These are phyloP conservation scores for Leptodactylus fuscus DNA, from an alignment of 2,113 vertebrate genomes.

Conservation along the genomic window DNA sequence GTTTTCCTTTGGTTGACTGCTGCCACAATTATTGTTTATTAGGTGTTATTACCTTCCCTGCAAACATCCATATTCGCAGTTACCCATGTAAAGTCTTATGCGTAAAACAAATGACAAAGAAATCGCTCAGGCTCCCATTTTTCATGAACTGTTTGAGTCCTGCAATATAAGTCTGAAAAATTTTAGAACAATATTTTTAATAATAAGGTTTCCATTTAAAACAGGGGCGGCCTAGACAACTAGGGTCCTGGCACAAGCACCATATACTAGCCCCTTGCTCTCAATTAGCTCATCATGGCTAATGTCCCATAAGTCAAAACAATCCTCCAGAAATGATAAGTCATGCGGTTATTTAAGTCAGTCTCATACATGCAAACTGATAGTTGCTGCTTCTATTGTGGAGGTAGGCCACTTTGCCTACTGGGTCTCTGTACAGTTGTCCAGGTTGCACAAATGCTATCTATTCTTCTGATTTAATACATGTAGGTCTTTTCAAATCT, in stretches of 20 bases:
- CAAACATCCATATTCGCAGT: conserved; percentile 2
- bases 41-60: conserved; percentile 1
- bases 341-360: background rate
- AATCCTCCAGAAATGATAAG: too few relatives aligned
- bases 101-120: conserved; percentile 3
- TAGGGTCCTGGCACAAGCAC: background rate
- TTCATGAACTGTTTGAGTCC: background rate
- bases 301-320: too few relatives aligned
- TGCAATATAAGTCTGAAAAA: background rate
- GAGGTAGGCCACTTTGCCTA: background rate
- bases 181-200: background rate
- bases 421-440: too few relatives aligned
- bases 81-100: background rate
- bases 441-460: too few relatives aligned
- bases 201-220: background rate
- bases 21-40: conserved; percentile 18
- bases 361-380: background rate
- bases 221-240: background rate
- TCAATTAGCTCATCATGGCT: background rate
- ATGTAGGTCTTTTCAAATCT: too few relatives aligned
- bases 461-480: too few relatives aligned
- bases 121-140: background rate
- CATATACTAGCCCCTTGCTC: background rate
- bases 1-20: background rate
- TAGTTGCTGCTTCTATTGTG: background rate